Conservation (phyloP, 2,113 vertebrate genomes). For the Ptilorrhoa leucosticta region DNA sequence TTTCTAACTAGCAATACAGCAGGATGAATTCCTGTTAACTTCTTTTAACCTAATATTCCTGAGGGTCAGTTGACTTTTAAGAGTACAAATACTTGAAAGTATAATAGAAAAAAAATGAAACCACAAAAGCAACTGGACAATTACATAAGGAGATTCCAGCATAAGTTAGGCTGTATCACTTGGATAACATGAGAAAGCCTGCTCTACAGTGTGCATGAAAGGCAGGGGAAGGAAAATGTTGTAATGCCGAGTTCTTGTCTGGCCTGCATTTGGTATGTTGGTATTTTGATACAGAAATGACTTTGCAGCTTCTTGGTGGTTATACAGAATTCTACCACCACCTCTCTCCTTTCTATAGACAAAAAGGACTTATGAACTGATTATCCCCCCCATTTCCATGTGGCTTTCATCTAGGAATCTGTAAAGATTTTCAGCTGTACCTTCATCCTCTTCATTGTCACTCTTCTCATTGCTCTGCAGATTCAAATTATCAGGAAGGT, state of each 20-base stretch:
- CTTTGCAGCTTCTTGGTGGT: neutral
- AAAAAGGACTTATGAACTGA: neutral
- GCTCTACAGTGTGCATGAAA: neutral
- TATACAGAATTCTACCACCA: neutral
- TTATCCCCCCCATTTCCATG: neutral
- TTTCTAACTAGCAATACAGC: neutral
- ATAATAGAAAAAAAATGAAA: neutral
- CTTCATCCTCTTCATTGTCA: conserved; percentile 78
- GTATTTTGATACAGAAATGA: neutral
- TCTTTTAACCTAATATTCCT: neutral
- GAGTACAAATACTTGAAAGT: neutral
- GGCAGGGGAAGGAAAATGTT: neutral
- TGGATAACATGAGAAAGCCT: neutral
- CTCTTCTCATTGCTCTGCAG: conserved; percentile 80
- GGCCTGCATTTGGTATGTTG: neutral
- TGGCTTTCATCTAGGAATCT: neutral
- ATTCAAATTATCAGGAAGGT: conserved; percentile 90
- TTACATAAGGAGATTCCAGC: neutral
- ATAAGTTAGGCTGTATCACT: neutral
- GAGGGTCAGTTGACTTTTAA: neutral
- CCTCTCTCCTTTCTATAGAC: neutral
- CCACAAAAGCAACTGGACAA: neutral
- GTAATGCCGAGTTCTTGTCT: neutral
- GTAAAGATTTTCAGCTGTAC: conserved; percentile 45
- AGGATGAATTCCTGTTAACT: neutral